Conservation (phyloP, 2,888 invertebrate species). For the Choristoneura rosaceana region DNA sequence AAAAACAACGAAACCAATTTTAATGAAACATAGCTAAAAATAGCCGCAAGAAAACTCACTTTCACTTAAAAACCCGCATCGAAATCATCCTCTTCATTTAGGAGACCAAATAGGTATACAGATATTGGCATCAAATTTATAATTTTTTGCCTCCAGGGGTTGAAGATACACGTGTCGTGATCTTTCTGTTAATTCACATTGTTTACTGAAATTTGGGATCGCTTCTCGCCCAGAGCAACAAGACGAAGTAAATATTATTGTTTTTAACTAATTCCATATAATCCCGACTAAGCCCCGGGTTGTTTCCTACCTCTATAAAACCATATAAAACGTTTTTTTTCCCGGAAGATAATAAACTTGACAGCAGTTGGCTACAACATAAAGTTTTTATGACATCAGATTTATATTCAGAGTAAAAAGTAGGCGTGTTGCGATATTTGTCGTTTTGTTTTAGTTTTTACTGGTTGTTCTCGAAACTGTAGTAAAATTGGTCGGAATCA, state of each 20-base stretch:
- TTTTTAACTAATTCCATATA: conserved; percentile 1
- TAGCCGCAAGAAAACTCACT: too few species aligned
- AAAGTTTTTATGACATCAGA: conserved; percentile 50
- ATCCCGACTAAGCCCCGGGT: conserved; percentile 6
- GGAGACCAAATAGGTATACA: too few species aligned
- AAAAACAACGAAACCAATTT: too few species aligned
- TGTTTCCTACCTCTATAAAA: neutral
- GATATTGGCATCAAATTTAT: too few species aligned
- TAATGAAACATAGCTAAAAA: too few species aligned
- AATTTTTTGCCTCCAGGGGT: too few species aligned
- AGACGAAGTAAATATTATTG: neutral
- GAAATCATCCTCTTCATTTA: too few species aligned
- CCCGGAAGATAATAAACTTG: conserved; percentile 47
- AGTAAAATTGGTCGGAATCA: neutral
- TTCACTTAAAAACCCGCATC: too few species aligned
- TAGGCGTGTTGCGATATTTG: conserved; percentile 29
- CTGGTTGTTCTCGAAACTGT: conserved; percentile 9
- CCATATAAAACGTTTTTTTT: conserved; percentile 17
- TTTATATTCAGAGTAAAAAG: conserved; percentile 47
- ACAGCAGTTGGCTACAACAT: conserved; percentile 49
- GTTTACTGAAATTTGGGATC: neutral
- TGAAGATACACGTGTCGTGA: too few species aligned
- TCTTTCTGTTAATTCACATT: neutral
- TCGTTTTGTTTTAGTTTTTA: conserved; percentile 31
- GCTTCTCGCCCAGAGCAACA: neutral